Conservation (phyloP, 1,140 invertebrate genomes). For the Heliconius himera region DNA sequence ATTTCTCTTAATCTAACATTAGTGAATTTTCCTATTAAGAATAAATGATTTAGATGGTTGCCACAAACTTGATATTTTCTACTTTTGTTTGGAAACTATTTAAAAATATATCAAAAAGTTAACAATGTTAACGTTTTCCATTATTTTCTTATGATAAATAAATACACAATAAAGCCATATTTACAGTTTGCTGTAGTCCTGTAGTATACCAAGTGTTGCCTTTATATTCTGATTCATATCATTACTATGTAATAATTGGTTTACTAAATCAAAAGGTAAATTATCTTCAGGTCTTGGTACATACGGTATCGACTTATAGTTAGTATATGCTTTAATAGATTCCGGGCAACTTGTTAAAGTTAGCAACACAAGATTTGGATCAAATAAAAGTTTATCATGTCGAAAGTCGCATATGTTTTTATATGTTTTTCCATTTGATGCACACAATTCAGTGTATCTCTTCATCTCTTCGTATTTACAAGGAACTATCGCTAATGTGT, state of each 20-base stretch:
- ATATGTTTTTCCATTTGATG: slow-evolving; percentile 14
- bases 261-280: neutral
- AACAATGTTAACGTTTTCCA: too few relatives aligned
- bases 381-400: neutral
- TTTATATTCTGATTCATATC: neutral
- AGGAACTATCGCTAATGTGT: neutral
- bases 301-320: too few relatives aligned
- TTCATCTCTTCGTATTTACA: neutral
- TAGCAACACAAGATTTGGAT: neutral
- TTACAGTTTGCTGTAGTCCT: neutral
- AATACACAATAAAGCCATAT: neutral
- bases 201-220: neutral
- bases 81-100: too few relatives aligned
- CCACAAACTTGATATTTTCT: too few relatives aligned
- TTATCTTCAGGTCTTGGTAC: neutral
- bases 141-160: neutral
- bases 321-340: neutral
- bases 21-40: too few relatives aligned
- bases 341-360: neutral
- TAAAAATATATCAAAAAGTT: too few relatives aligned
- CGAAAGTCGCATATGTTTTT: slow-evolving; percentile 6
- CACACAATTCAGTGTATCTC: neutral
- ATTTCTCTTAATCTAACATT: too few relatives aligned
- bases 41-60: too few relatives aligned
- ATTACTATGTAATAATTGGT: neutral